These are phyloP conservation scores for Terrapene triunguis DNA, from an alignment of 2,113 vertebrate genomes.

Conservation along the genomic window DNA sequence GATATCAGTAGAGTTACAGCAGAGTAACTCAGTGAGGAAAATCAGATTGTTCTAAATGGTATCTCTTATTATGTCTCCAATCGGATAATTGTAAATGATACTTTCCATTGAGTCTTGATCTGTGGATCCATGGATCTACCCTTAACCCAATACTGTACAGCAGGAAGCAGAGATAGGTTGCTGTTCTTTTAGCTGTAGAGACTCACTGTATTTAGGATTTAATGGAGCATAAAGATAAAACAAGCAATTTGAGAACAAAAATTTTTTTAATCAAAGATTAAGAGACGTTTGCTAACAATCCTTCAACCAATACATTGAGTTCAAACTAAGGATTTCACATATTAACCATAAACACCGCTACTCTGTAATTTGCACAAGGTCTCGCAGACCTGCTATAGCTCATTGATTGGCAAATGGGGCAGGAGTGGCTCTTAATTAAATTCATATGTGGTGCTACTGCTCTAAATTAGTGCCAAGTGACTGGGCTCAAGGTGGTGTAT, in stretches of 20 bases:
- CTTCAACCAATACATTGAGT: not conserved
- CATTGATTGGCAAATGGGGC: slow-evolving; percentile 47
- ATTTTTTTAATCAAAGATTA: not conserved
- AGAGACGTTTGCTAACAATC: not conserved
- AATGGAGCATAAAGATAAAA: not conserved
- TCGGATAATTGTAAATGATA: too few species aligned
- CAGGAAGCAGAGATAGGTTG: too few species aligned
- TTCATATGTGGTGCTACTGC: slow-evolving; percentile 8
- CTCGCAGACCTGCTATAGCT: slow-evolving; percentile 19
- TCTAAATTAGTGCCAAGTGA: slow-evolving; percentile 51
- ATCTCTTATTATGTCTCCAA: too few species aligned
- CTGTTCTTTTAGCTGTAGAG: not conserved
- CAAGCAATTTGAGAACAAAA: not conserved
- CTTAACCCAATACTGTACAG: too few species aligned
- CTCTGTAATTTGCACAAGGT: slow-evolving; percentile 5
- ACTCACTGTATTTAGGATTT: not conserved
- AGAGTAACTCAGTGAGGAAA: too few species aligned
- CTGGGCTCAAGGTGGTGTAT: not conserved
- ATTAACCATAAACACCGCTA: not conserved
- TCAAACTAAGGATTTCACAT: not conserved
- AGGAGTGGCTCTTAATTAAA: slow-evolving; percentile 67
- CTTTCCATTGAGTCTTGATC: too few species aligned
- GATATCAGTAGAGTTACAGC: too few species aligned
- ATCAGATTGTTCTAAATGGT: too few species aligned
- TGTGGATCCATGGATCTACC: too few species aligned